Percentiles rank a stretch among this genome's conserved stretches.
Evolutionary conservation across 2,797 vertebrate genomes (phyloP).

Genomic region (Myioborus miniatus): DNA sequence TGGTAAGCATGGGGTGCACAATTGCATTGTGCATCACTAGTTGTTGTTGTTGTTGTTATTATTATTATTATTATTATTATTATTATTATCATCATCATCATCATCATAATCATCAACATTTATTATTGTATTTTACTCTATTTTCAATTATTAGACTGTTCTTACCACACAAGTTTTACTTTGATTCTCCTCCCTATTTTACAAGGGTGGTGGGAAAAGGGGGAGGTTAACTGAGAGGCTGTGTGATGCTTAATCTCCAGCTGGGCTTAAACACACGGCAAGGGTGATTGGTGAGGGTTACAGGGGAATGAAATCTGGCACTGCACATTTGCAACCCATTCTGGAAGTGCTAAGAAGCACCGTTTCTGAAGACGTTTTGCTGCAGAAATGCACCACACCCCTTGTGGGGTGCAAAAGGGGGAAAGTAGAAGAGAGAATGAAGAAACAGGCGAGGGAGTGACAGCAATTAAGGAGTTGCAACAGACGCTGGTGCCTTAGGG

Average conservation of each 20-base stretch:
- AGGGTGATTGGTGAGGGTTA: not conserved
- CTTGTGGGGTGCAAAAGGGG: not conserved
- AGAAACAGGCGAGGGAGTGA: not conserved
- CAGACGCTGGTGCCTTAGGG: constrained; percentile 12
- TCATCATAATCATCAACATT: not conserved
- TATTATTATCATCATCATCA: rapidly evolving
- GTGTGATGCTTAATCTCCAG: rapidly evolving
- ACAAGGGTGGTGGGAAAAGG: not conserved
- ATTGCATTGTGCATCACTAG: not conserved
- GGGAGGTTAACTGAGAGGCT: not conserved
- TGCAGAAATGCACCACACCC: constrained; percentile 7
- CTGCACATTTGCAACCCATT: not conserved
- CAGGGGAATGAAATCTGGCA: not conserved
- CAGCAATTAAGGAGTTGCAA: constrained; percentile 32
- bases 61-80: rapidly evolving
- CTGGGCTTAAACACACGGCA: not conserved
- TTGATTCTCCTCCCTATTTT: not conserved
- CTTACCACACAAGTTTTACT: not conserved
- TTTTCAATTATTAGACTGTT: not conserved
- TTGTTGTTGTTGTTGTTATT: not conserved
- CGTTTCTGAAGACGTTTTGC: not conserved
- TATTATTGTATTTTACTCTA: not conserved
- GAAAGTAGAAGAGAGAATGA: not conserved
- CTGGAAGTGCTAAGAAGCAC: not conserved
- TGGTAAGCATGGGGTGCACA: no score